These are phyloP conservation scores for Lophochroa leadbeateri DNA, from an alignment of 2,113 vertebrate genomes.

Conservation along the genomic window DNA sequence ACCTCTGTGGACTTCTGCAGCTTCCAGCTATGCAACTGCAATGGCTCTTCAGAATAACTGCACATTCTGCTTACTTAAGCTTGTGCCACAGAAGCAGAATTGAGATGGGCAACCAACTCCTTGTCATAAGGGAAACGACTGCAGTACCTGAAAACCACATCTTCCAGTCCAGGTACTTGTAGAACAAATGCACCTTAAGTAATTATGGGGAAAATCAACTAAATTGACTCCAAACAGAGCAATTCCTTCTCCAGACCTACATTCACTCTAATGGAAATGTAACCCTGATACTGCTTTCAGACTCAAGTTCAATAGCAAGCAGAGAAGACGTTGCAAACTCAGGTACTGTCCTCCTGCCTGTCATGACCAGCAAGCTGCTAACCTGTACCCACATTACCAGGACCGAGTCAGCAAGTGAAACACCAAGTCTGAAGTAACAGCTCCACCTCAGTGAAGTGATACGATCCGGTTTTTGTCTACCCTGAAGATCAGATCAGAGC, in stretches of 20 bases:
- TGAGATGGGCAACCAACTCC: neutral
- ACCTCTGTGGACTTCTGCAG: neutral
- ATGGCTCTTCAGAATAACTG: neutral
- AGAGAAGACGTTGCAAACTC: fast-evolving
- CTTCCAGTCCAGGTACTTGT: neutral
- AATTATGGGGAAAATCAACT: neutral
- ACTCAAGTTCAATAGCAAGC: neutral
- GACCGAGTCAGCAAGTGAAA: neutral
- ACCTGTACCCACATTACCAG: neutral
- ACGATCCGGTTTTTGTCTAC: neutral
- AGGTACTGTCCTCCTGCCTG: neutral
- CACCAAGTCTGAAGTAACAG: neutral
- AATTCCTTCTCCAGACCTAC: neutral
- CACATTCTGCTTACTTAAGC: neutral
- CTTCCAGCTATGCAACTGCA: neutral
- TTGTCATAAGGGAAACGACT: neutral
- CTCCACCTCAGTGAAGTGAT: neutral
- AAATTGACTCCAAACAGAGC: neutral
- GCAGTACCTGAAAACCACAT: neutral
- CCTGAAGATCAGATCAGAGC: neutral
- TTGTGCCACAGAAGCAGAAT: neutral
- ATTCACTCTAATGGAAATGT: neutral
- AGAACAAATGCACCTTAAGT: neutral
- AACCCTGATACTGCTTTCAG: neutral
- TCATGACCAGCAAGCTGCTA: neutral